Percentiles rank a stretch among this genome's conserved stretches.
phyloP scores from a whole-genome alignment of 2,797 vertebrate species.

The Amblyraja radiata region DNA sequence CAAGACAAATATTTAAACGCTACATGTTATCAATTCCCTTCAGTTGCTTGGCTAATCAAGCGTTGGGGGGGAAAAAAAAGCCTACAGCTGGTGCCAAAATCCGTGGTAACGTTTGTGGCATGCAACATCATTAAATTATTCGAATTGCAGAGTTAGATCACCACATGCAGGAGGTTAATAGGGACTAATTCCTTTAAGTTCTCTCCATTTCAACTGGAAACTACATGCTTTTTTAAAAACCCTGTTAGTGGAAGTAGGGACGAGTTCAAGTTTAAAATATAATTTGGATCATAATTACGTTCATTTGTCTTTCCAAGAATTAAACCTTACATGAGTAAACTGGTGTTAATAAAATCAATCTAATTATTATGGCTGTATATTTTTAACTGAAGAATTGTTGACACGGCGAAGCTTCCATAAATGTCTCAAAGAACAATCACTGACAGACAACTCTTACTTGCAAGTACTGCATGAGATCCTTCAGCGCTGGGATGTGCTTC shows the following conservation, averaged over 20 bases:
- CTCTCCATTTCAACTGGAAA: neutral
- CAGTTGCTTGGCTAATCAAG: neutral
- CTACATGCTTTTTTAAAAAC: neutral
- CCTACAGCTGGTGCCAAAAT: neutral
- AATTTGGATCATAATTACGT: neutral
- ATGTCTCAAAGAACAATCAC: neutral
- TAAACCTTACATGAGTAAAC: neutral
- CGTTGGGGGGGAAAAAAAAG: neutral
- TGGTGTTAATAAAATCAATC: neutral
- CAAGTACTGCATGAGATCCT: conserved; percentile 83
- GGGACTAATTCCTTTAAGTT: neutral
- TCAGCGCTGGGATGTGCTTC: conserved; percentile 70
- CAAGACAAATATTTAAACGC: neutral
- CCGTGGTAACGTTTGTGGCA: neutral
- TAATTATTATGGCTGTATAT: neutral
- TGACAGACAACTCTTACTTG: conserved; percentile 59
- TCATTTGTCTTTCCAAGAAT: neutral
- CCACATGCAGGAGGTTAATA: too few relatives aligned
- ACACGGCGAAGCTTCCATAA: neutral
- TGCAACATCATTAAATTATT: neutral
- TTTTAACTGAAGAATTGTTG: neutral
- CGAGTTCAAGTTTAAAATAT: neutral
- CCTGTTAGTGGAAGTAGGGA: neutral
- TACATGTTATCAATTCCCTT: neutral
- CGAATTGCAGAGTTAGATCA: neutral